Conservation (phyloP, 2,113 vertebrate genomes). For the Polyodon spathula region DNA sequence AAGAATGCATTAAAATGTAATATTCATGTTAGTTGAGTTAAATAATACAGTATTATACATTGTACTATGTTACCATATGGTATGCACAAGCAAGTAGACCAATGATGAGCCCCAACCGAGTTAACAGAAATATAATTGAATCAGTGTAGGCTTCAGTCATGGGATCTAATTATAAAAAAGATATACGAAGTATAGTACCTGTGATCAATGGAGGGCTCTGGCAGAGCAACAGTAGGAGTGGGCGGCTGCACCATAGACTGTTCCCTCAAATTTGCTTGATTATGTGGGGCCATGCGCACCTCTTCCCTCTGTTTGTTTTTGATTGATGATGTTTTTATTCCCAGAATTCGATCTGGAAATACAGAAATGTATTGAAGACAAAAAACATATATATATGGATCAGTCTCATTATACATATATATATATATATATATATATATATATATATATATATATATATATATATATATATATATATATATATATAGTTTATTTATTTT, state of each 20-base stretch:
- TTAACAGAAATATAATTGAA: no score
- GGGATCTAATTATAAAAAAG: no score
- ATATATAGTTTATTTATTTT: no score
- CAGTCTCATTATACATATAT: no score
- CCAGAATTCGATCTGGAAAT: conserved; percentile 13
- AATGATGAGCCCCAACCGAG: no score
- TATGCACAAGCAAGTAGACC: no score
- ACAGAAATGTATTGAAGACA: background rate
- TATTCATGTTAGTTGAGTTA: background rate
- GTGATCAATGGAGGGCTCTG: conserved; percentile 38
- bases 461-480: no score
- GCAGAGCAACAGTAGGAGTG: conserved; percentile 30
- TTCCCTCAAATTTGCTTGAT: conserved; percentile 23
- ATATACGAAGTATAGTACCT: conserved; percentile 39
- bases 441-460: no score
- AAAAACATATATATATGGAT: no score
- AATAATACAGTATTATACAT: background rate
- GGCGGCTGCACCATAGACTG: conserved; percentile 19
- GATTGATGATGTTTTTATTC: conserved; percentile 33
- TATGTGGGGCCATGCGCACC: conserved; percentile 26
- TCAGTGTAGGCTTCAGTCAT: no score
- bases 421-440: no score
- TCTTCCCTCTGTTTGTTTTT: conserved; percentile 28
- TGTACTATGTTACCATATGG: no score
- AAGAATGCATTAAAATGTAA: background rate